Evolutionary conservation across 2,888 invertebrate genomes (phyloP).

Genomic region (Thymelicus acteon): DNA sequence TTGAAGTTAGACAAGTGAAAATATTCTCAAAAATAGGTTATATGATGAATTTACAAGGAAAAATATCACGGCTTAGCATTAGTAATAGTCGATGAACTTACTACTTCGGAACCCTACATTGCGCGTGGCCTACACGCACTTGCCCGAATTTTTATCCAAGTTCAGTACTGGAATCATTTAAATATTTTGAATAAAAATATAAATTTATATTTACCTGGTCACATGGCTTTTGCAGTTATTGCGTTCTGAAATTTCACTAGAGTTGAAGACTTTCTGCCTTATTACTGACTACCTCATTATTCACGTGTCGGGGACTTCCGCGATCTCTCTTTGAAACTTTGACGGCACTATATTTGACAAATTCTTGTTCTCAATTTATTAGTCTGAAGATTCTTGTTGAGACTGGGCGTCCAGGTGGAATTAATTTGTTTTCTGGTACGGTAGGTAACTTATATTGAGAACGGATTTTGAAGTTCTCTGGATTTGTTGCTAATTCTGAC

Average conservation of each 20-base stretch:
- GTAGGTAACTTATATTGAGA: neutral
- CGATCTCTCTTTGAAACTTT: slow-evolving; percentile 35
- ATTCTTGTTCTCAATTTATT: slow-evolving; percentile 3
- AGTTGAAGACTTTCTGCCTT: slow-evolving; percentile 2
- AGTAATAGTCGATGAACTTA: too few relatives aligned
- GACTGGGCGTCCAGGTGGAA: neutral
- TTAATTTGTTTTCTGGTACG: neutral
- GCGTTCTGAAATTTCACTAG: neutral
- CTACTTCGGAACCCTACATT: too few relatives aligned
- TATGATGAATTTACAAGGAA: too few relatives aligned
- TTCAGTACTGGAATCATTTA: too few relatives aligned
- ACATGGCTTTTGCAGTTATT: neutral
- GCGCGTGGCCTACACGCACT: too few relatives aligned
- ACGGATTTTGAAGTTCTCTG: neutral
- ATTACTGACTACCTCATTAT: slow-evolving; percentile 33
- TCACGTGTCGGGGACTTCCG: slow-evolving; percentile 44
- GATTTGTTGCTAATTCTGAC: too few relatives aligned
- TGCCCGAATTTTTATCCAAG: too few relatives aligned
- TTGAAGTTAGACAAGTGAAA: too few relatives aligned
- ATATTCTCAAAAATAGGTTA: too few relatives aligned
- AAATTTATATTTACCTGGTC: too few relatives aligned
- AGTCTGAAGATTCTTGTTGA: neutral
- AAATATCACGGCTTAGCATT: too few relatives aligned
- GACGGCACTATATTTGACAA: slow-evolving; percentile 12
- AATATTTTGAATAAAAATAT: too few relatives aligned